These are phyloP conservation scores for Hylaeus anthracinus DNA, from an alignment of 1,140 invertebrate species.

Conservation along the genomic window DNA sequence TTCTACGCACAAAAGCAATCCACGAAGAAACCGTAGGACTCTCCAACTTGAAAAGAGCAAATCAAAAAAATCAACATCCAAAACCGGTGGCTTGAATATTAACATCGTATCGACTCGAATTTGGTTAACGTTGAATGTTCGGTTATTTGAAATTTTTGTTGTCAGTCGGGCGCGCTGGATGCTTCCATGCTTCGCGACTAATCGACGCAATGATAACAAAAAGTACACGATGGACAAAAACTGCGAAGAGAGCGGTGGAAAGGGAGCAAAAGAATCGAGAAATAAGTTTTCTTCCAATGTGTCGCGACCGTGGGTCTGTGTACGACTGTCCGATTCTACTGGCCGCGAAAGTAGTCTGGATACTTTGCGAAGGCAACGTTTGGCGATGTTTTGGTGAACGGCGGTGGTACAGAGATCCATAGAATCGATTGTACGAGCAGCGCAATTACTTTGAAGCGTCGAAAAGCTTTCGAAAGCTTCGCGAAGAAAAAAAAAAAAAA, in stretches of 20 bases:
- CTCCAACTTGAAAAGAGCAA: no score
- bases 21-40: no score
- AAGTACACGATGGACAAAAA: no score
- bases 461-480: neutral
- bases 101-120: no score
- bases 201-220: neutral
- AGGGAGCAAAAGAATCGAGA: neutral
- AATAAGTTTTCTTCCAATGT: conserved; percentile 57
- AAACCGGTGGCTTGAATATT: no score
- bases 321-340: conserved; percentile 27
- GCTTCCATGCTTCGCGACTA: neutral
- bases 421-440: no score
- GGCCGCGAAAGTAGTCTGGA: neutral
- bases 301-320: conserved; percentile 47
- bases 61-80: no score
- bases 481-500: neutral
- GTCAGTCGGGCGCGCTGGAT: neutral
- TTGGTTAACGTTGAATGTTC: no score
- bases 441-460: no score
- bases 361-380: neutral
- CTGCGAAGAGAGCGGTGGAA: neutral
- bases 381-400: neutral
- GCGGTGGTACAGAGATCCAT: no score
- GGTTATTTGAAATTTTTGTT: no score
- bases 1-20: no score